Percentiles rank a stretch among this genome's conserved stretches.
Evolutionary conservation across 2,113 vertebrate genomes (phyloP).

Genomic region (Shinisaurus crocodilurus): DNA sequence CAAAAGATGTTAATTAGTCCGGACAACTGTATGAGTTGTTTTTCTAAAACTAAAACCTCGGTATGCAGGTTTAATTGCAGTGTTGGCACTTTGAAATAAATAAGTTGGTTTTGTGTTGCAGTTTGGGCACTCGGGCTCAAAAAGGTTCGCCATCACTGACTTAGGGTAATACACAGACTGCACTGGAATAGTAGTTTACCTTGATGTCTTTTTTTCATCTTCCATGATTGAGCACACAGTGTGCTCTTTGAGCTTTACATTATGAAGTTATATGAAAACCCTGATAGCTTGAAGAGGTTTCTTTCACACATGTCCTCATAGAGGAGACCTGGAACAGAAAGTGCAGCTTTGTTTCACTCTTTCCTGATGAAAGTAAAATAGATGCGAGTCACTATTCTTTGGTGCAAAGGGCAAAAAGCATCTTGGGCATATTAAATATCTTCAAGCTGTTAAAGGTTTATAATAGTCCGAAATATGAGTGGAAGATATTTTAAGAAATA

Average conservation of each 20-base stretch:
- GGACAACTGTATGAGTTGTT: too few species aligned
- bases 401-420: not conserved
- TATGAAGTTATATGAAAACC: not conserved
- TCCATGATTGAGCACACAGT: not conserved
- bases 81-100: too few species aligned
- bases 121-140: too few species aligned
- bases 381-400: not conserved
- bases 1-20: too few species aligned
- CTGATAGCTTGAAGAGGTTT: not conserved
- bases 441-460: not conserved
- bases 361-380: not conserved
- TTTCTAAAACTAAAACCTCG: too few species aligned
- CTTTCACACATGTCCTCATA: not conserved
- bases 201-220: not conserved
- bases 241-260: not conserved
- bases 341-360: not conserved
- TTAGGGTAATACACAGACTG: not conserved
- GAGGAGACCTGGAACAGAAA: not conserved
- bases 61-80: too few species aligned
- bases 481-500: not conserved
- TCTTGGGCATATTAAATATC: conserved; percentile 9
- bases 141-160: too few species aligned
- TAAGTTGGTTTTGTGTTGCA: too few species aligned
- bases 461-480: not conserved
- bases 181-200: not conserved